Base-by-base conservation (phyloP, 2,888 invertebrate species). In the Standfussiana lucernea region DNA sequence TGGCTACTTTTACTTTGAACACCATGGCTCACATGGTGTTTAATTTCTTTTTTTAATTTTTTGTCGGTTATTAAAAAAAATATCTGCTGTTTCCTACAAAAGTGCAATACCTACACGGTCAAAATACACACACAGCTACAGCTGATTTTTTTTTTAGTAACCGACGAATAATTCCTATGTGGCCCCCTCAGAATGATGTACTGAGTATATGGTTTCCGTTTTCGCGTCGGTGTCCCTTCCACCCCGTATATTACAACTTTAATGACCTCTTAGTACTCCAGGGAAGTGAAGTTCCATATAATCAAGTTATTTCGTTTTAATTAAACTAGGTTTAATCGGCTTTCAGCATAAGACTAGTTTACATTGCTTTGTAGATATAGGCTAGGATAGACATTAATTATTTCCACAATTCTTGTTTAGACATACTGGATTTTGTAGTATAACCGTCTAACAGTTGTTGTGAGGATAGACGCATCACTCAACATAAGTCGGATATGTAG, bases 341-440 rank as follows among this genome's bases (percentile, higher is more conserved):
- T 75, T 75, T n/a, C 62, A 47, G 40, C 61, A 62, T 40, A 62
- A 24, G n/a, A 47, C 59, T 47, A 61, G 61, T 61, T 42, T 40
- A 75, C 40, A 40, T 61, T 74, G 45, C 47, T 72, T 18, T 72
- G 32, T 56, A 42, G 32, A 32, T 32, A 5, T 61, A 47, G 47
- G 28, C 59, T 13, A 74, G 28, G 28, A 47, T 62, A 42, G 18
- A n/a, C 10, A 40, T 35, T n/a, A 10, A 47, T 62, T 70, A 50
- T 32, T n/a, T 75, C 28, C 13, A 32, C 74, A 59, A 59, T 32
- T 40, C 32, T 61, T 47, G 32, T 7, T 18, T 37, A 8, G 45
- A 47, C 15, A 15, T 32, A 37, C 62, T 62, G 18, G 5, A 35
- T 35, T 15, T 47, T 67, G 7, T 32, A 35, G 24, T 24, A 53